phyloP scores from a whole-genome alignment of 1,140 invertebrate species.

The Drosophila insularis region DNA sequence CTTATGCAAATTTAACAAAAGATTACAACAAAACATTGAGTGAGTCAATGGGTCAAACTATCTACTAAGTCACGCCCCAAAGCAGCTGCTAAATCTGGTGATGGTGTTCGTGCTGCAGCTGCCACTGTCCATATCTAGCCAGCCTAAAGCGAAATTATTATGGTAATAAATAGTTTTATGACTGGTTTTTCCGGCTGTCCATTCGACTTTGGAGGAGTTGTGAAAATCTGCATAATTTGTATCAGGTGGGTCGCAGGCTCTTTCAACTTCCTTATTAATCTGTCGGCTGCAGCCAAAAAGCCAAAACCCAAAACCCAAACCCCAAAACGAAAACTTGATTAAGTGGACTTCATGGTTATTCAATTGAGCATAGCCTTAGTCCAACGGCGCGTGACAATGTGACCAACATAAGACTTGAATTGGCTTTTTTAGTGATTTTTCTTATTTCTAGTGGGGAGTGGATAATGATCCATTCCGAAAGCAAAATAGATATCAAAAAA shows the following conservation, averaged over 20 bases:
- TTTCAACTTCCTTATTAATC: constrained; percentile 69
- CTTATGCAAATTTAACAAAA: constrained; percentile 32
- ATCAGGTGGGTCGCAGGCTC: constrained; percentile 53
- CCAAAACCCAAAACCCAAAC: constrained; percentile 24
- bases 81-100: neutral
- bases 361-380: constrained; percentile 50
- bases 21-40: constrained; percentile 23
- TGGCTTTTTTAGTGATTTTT: neutral
- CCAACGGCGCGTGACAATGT: constrained; percentile 69
- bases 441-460: neutral
- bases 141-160: constrained; percentile 72
- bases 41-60: constrained; percentile 73
- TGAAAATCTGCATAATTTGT: constrained; percentile 61
- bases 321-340: constrained; percentile 43
- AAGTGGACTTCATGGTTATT: constrained; percentile 50
- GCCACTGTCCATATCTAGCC: constrained; percentile 33
- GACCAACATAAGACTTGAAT: constrained; percentile 40
- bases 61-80: constrained; percentile 17
- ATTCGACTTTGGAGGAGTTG: constrained; percentile 3
- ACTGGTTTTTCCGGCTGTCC: constrained; percentile 68
- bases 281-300: constrained; percentile 28
- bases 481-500: constrained; percentile 12
- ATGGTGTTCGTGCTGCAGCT: constrained; percentile 8
- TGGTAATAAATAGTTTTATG: constrained; percentile 71
- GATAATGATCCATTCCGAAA: constrained; percentile 29